phyloP scores from a whole-genome alignment of 2,113 vertebrate genomes.

The Corythaeola cristata region DNA sequence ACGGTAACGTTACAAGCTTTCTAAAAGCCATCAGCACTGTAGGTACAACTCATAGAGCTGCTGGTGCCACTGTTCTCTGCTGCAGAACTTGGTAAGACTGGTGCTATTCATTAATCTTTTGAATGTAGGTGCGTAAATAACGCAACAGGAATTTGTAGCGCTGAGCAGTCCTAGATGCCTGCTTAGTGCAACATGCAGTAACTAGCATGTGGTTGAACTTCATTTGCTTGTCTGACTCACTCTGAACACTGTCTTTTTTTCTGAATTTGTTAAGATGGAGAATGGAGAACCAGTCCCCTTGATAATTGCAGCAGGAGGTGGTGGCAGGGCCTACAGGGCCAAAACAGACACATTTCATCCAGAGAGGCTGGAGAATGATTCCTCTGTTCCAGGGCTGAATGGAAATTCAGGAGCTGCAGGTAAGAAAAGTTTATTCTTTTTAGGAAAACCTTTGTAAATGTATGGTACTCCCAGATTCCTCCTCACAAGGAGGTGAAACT shows the following conservation, averaged over 20 bases:
- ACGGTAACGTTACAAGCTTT: neutral
- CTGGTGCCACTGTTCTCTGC: neutral
- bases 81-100: neutral
- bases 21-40: neutral
- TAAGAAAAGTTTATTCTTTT: slow-evolving; percentile 39
- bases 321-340: slow-evolving; percentile 90
- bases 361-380: slow-evolving; percentile 89
- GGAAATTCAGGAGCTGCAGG: slow-evolving; percentile 93
- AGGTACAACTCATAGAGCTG: neutral
- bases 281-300: slow-evolving; percentile 83
- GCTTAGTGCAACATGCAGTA: neutral
- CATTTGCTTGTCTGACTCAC: neutral
- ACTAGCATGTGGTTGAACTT: neutral
- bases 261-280: slow-evolving; percentile 81
- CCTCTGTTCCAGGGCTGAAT: slow-evolving; percentile 84
- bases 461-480: neutral
- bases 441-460: neutral
- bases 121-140: neutral
- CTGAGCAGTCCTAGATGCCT: neutral
- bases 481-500: neutral
- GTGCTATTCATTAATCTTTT: neutral
- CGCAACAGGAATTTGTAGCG: neutral
- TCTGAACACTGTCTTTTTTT: slow-evolving; percentile 19
- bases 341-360: slow-evolving; percentile 77
- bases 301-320: slow-evolving; percentile 94